Base-by-base conservation (phyloP, 2,797 vertebrate species). In the Discoglossus pictus region DNA sequence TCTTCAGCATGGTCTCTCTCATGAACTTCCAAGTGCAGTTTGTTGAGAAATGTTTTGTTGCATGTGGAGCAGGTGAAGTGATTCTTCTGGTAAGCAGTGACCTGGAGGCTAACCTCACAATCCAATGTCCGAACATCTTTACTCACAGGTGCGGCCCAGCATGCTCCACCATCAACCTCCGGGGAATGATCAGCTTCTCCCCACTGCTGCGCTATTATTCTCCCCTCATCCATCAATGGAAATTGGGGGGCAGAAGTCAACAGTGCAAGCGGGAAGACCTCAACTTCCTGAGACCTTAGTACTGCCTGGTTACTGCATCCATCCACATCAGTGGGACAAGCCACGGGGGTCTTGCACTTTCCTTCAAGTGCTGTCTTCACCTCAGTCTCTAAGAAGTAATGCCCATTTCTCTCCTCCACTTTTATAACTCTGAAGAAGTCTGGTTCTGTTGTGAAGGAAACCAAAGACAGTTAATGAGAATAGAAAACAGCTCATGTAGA, bases 371-470 rank as follows among this genome's bases (percentile, higher is more conserved):
- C 9, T 4, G n/a, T 18, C n/a, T 6, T 44, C 13, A 12, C n/a
- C 20, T 40, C 43, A 5, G 11, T 38, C 9, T 27, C 36, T 7
- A 36, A 8, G 27, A 31, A 31, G 27, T 31, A 31, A 4, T 23
- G 2, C 7, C 35, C 38, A 27, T 20, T 20, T 11, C 43, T 23
- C 3, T 64, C 47, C 25, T 64, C 61, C 17, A 64, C 60, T 7
- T 51, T 24, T 13, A 62, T 40, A 21, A 54, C 12, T 3, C 17
- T 27, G 7, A 65, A 4, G 2, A 43, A 24, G 15, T 44, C 50
- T 1, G 24, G 2, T 3, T 35, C 48, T 53, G 18, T n/a, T n/a
- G n/a, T n/a, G n/a, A n/a, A n/a, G n/a, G n/a, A n/a, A n/a, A n/a
- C n/a, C n/a, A n/a, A 8, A 31, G 8, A 44, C 4, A 64, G 15